Evolutionary conservation across 2,113 vertebrate species (phyloP), one percentile per base, ranked within the genome.

Genomic region (pig (Sus scrofa)): DNA sequence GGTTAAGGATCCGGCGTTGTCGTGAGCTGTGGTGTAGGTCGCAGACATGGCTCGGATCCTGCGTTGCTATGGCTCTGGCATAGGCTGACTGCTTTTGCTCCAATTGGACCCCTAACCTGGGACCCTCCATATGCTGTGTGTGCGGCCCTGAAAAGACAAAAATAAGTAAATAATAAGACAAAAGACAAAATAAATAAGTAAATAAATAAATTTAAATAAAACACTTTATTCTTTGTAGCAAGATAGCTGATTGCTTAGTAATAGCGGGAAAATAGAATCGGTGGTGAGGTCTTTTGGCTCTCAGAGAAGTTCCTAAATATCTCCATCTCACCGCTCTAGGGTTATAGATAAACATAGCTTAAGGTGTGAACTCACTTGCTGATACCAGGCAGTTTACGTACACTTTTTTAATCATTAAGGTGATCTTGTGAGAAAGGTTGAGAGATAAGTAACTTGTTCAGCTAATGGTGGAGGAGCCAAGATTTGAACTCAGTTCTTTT

Each of bases 251-350:
- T 60, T 86, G 39, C n/a, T 71, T 94, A 86, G 18, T 79, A 78
- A 37, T 77, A 85, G 26, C 26, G 90, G 62, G 67, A 70, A 89
- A 87, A 86, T 67, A 79, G 37, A 95, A 79, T 91, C 32, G 30
- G 34, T 90, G 20, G 27, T 74, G 34, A 95, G 78, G 44, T 56
- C 24, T 63, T 0, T 96, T 92, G 92, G 37, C 16, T 96, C 11
- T 19, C 3, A 44, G 30, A 86, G 50, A 87, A 79, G 30, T 78
- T 96, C 32, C 6, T 60, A 34, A 78, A 20, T 86, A 34, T 54
- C 52, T 84, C 32, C 75, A 19, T 75, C 6, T 60, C n/a, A 44
- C 27, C 19, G 15, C 27, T 56, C 24, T 82, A 83, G 13, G 37
- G 15, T 77, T 77, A 32, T 75, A 56, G n/a, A 32, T 81, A 58